phyloP scores from a whole-genome alignment of 1,140 invertebrate genomes.

The Sminthurides bifidus region DNA sequence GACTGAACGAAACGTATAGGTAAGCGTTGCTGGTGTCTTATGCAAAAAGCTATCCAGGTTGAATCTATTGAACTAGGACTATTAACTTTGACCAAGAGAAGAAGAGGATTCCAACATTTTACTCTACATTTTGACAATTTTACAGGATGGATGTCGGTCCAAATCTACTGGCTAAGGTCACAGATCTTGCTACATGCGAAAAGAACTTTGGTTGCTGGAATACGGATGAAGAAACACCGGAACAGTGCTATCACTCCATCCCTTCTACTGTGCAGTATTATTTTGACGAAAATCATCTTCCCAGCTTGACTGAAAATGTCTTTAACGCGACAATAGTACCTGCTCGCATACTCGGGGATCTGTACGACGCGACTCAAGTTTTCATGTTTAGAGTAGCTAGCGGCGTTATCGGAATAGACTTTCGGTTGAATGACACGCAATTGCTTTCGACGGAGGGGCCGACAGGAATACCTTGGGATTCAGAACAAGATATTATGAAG shows the following conservation, averaged over 20 bases:
- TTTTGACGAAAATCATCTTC: background rate
- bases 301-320: background rate
- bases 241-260: conserved; percentile 27
- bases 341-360: background rate
- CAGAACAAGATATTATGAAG: background rate
- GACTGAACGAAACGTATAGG: too few species aligned
- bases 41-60: too few species aligned
- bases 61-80: too few species aligned
- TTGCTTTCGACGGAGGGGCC: background rate
- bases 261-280: conserved; percentile 22
- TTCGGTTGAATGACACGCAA: background rate
- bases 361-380: background rate
- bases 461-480: background rate
- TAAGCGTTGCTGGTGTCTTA: too few species aligned
- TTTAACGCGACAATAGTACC: conserved; percentile 6
- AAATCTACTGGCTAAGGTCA: too few species aligned
- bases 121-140: too few species aligned
- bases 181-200: too few species aligned
- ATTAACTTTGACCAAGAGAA: too few species aligned
- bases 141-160: too few species aligned
- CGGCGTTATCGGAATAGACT: conserved; percentile 6
- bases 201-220: conserved; percentile 20
- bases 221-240: conserved; percentile 1
- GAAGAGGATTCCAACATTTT: too few species aligned
- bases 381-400: background rate